Evolutionary conservation across 1,140 invertebrate genomes (phyloP).

Genomic region (Drosophila takahashii): DNA sequence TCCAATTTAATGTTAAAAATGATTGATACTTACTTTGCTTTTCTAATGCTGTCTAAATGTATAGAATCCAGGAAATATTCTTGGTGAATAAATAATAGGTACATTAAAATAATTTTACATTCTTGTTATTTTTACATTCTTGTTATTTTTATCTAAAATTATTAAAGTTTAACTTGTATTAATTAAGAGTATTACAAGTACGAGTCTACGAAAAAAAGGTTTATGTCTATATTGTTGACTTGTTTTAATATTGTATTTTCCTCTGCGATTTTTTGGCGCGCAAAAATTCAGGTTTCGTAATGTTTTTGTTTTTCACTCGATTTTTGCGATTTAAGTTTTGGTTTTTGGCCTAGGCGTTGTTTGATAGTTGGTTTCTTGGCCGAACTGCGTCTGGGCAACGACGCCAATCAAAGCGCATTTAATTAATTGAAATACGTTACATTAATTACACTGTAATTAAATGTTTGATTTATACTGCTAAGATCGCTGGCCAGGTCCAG

Average conservation of each 20-base stretch:
- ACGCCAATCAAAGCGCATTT: constrained; percentile 70
- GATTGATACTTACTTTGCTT: too few species aligned
- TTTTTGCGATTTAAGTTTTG: constrained; percentile 25
- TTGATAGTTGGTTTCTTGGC: constrained; percentile 21
- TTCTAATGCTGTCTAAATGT: too few species aligned
- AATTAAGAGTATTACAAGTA: constrained; percentile 10
- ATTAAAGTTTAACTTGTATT: too few species aligned
- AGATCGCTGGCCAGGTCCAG: constrained; percentile 9
- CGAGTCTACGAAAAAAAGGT: neutral
- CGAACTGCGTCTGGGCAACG: constrained; percentile 22
- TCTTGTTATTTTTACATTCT: too few species aligned
- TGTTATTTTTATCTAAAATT: too few species aligned
- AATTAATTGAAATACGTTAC: constrained; percentile 81
- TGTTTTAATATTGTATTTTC: constrained; percentile 49
- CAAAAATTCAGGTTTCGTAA: constrained; percentile 70
- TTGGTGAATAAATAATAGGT: too few species aligned
- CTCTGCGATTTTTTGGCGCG: constrained; percentile 55
- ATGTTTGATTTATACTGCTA: constrained; percentile 69
- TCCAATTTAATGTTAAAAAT: neutral
- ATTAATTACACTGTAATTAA: constrained; percentile 77
- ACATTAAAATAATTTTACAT: too few species aligned
- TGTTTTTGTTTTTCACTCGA: constrained; percentile 33
- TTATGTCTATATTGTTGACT: constrained; percentile 19
- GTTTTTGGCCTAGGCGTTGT: constrained; percentile 40
- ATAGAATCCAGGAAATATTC: too few species aligned